phyloP scores from a whole-genome alignment of 2,888 invertebrate species.

The Lordiphosa andalusiaca region DNA sequence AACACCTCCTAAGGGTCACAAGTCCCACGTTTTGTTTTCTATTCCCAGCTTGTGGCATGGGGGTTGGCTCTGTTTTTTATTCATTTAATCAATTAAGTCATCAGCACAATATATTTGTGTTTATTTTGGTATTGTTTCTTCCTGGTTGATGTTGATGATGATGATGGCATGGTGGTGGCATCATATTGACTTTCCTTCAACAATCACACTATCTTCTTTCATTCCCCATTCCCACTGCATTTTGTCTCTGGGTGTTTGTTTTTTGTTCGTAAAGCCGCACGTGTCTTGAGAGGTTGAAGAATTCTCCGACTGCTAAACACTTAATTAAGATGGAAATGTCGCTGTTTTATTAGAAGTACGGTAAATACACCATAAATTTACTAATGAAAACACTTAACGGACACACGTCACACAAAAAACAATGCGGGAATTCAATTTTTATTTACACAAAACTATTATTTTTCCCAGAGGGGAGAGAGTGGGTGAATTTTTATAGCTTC shows the following conservation, averaged over 20 bases:
- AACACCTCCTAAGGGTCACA: conserved; percentile 37
- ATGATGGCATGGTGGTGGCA: conserved; percentile 16
- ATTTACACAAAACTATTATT: conserved; percentile 42
- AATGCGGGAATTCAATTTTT: conserved; percentile 68
- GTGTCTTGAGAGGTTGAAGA: conserved; percentile 41
- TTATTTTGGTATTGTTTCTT: conserved; percentile 45
- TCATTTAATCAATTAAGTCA: conserved; percentile 78
- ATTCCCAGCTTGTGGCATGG: conserved; percentile 18
- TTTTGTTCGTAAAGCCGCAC: conserved; percentile 35
- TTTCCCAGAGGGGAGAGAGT: background rate
- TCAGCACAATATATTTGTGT: conserved; percentile 61
- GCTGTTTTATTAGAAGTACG: conserved; percentile 67
- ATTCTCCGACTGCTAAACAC: conserved; percentile 41
- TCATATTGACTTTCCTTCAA: conserved; percentile 57
- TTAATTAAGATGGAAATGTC: conserved; percentile 73
- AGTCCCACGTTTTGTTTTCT: conserved; percentile 13
- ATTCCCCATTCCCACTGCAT: conserved; percentile 27
- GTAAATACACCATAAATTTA: conserved; percentile 69
- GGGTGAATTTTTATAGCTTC: conserved; percentile 6
- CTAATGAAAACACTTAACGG: conserved; percentile 69
- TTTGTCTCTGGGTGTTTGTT: conserved; percentile 30
- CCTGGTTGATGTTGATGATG: conserved; percentile 14
- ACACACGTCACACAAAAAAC: conserved; percentile 67
- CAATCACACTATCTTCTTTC: conserved; percentile 65
- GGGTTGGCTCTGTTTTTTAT: conserved; percentile 63